Base-by-base conservation (phyloP, 1,140 invertebrate species). In the Tetramorium alpestre region DNA sequence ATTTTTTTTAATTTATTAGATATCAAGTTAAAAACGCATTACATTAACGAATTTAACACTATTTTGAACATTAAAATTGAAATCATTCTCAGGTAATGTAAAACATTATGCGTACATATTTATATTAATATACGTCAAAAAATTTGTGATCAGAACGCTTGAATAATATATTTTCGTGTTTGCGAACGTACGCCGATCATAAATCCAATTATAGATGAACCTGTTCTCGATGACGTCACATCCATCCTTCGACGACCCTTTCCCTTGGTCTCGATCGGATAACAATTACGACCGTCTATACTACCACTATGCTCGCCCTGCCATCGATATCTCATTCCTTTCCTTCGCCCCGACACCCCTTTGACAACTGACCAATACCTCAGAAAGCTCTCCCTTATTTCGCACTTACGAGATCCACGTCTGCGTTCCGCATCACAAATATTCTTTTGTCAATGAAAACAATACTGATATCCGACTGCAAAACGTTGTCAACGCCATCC, bases 201-300 rank as follows among this genome's bases (percentile, higher is more conserved):
- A 90, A 87, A 87, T 92, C 77, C 91, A 91, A 92, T 92, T 92
- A 92, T 90, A 89, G 82, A 86, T 84, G 89, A 89, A 92, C 91
- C 87, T 89, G 89, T 91, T 90, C 62, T 70, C 54, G 25, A 85
- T 90, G 88, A 90, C 86, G 84, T 92, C 88, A 90, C 88, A 91
- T 90, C 80, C 75, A 91, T 89, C 76, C 89, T 88, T 87, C 58
- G 82, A 38, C 84, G 82, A 87, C 87, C 89, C 86, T 89, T 91
- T 91, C 78, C 49, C 60, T 85, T 18, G 65, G 62, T 85, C 58
- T 86, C 44, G 56, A 91, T 91, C 84, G 90, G 75, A 85, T 87
- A 91, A 88, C 90, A 90, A 92, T 92, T 92, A 92, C 85, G 87
- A 65, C 70, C 64, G 38, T 18, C 80, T 73, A 75, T 84, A 62